Conservation (phyloP, 2,113 vertebrate genomes). For the Sclerurus mexicanus region DNA sequence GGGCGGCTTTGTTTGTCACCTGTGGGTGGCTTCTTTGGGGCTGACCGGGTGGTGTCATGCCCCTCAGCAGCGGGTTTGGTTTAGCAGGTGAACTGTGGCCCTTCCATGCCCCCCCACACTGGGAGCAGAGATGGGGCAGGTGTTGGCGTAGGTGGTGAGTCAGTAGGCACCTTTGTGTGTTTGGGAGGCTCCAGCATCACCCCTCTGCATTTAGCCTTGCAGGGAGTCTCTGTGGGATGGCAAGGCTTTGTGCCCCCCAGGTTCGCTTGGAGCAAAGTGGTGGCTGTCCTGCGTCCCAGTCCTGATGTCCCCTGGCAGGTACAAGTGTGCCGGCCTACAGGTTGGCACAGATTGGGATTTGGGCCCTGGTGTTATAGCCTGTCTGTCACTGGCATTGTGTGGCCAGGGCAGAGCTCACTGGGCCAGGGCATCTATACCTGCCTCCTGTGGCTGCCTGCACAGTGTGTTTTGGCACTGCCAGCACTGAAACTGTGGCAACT, state of each 20-base stretch:
- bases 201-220: rapidly evolving
- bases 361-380: background rate
- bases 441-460: rapidly evolving
- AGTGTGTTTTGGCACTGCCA: rapidly evolving
- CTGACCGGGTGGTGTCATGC: rapidly evolving
- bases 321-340: rapidly evolving
- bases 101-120: rapidly evolving
- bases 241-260: background rate
- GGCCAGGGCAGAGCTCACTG: background rate
- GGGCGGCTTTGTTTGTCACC: constrained; percentile 54
- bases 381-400: background rate
- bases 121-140: rapidly evolving
- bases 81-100: background rate
- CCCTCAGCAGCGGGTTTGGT: background rate
- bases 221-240: rapidly evolving
- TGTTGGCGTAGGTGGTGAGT: background rate
- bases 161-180: background rate
- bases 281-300: background rate
- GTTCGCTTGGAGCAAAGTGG: background rate
- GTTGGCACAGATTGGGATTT: rapidly evolving
- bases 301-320: background rate
- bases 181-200: background rate
- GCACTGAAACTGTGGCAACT: background rate
- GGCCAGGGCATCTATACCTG: rapidly evolving
- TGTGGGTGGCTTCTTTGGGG: constrained; percentile 32